Conservation (phyloP, 1,140 invertebrate species). For the Helicoverpa armigera region DNA sequence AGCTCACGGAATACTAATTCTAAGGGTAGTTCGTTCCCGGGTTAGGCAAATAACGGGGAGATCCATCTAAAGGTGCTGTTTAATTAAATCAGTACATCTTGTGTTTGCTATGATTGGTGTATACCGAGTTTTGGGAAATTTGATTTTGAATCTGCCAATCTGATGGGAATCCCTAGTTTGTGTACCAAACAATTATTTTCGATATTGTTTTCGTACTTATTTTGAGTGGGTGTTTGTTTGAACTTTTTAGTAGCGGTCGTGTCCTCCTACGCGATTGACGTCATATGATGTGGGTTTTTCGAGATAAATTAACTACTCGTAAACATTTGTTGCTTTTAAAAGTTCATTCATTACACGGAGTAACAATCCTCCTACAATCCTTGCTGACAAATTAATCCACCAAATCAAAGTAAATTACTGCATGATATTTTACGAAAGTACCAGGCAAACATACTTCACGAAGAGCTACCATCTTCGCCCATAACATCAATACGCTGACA, state of each 20-base stretch:
- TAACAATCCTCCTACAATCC: no score
- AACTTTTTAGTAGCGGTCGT: not conserved
- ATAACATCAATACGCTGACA: not conserved
- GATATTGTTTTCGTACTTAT: not conserved
- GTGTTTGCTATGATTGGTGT: conserved; percentile 39
- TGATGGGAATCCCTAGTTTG: conserved; percentile 10
- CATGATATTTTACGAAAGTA: no score
- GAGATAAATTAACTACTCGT: no score
- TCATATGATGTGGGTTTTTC: no score
- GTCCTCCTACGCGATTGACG: not conserved
- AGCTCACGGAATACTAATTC: conserved; percentile 45
- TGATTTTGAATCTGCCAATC: conserved; percentile 27
- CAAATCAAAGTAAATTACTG: no score
- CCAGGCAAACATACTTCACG: no score
- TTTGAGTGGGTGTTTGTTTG: not conserved
- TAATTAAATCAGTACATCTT: conserved; percentile 50
- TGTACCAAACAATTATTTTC: not conserved
- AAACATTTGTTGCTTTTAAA: no score
- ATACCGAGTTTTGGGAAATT: conserved; percentile 15
- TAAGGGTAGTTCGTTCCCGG: conserved; percentile 34
- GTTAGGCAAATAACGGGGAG: conserved; percentile 37
- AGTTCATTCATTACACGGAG: no score
- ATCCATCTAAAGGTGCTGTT: conserved; percentile 45
- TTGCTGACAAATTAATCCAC: no score
- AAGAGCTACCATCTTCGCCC: not conserved